These are phyloP conservation scores for Pangasius sanitwongsei DNA, from an alignment of 2,797 vertebrate species.

Conservation along the genomic window DNA sequence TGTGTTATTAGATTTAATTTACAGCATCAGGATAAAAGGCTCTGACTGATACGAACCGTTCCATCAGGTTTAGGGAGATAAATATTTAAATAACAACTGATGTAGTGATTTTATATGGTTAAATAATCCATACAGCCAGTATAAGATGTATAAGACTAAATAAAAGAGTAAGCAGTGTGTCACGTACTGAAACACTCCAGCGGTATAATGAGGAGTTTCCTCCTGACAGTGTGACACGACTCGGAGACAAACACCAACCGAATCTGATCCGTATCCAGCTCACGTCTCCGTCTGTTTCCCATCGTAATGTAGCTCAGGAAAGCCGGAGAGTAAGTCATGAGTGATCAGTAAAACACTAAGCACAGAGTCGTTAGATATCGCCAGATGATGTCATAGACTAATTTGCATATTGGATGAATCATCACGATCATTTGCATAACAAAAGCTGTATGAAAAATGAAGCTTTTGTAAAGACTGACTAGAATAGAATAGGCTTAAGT, in stretches of 20 bases:
- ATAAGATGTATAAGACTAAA: neutral
- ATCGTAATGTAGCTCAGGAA: neutral
- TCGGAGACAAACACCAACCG: neutral
- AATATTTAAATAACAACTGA: neutral
- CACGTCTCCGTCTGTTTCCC: neutral
- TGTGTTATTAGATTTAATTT: neutral
- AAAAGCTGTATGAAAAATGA: neutral
- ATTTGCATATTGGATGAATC: neutral
- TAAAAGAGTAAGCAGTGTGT: neutral
- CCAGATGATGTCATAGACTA: neutral
- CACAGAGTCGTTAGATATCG: neutral
- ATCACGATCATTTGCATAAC: neutral
- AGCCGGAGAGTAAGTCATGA: neutral
- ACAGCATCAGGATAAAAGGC: neutral
- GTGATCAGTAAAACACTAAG: neutral
- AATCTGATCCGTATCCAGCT: neutral
- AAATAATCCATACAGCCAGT: neutral
- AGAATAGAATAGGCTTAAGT: no score
- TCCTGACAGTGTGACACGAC: neutral
- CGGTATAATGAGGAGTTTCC: neutral
- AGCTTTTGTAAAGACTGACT: no score
- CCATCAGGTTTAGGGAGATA: neutral
- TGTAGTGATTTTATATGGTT: no score
- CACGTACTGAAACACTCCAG: neutral
- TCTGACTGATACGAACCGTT: neutral